A percentile compares a stretch with the other conserved stretches of the same genome.
phyloP scores from a whole-genome alignment of 2,888 invertebrate genomes.

The Mallateleia sp. region DNA sequence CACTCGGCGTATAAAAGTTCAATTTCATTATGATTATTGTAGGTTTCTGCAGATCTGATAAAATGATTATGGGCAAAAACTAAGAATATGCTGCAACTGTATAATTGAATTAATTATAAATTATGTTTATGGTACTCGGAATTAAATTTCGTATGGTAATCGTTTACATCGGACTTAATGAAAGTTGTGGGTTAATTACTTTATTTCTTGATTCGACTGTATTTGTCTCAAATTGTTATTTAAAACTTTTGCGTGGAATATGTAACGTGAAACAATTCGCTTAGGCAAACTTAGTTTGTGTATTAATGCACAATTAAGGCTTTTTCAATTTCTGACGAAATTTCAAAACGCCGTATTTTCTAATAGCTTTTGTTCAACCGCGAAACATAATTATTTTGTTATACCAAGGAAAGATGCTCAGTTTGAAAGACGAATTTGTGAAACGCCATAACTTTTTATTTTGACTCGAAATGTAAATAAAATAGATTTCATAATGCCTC shows the following conservation, averaged over 20 bases:
- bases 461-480: too few relatives aligned
- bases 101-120: constrained; percentile 74
- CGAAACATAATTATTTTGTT: too few relatives aligned
- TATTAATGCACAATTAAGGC: constrained; percentile 45
- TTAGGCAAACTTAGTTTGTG: constrained; percentile 12
- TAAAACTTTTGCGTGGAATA: constrained; percentile 30
- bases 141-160: constrained; percentile 63
- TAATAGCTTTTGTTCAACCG: too few relatives aligned
- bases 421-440: too few relatives aligned
- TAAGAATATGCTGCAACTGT: constrained; percentile 54
- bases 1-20: constrained; percentile 53
- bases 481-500: too few relatives aligned
- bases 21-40: constrained; percentile 72
- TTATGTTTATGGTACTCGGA: constrained; percentile 59
- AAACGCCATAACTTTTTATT: too few relatives aligned
- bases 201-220: constrained; percentile 36
- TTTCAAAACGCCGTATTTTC: too few relatives aligned
- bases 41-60: constrained; percentile 65
- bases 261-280: constrained; percentile 26
- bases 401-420: too few relatives aligned
- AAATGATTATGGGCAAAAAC: constrained; percentile 64
- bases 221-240: constrained; percentile 46
- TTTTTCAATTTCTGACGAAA: too few relatives aligned
- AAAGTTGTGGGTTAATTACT: constrained; percentile 23
- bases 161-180: constrained; percentile 46